Percentiles rank a stretch among this genome's conserved stretches.
Conservation (phyloP, 2,113 vertebrate species). For the Peromyscus polionotus region DNA sequence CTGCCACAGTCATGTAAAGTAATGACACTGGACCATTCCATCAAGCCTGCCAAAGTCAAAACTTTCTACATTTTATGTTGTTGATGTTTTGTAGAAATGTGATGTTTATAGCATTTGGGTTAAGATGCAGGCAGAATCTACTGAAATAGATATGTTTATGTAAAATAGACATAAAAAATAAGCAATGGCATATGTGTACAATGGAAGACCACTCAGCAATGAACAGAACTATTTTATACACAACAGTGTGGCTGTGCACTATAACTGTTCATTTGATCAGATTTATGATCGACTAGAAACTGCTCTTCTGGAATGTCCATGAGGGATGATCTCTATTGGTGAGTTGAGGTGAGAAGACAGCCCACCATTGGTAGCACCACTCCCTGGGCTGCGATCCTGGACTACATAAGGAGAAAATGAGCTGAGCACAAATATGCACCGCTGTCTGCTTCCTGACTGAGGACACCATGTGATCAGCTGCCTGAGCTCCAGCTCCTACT, state of each 20-base stretch:
- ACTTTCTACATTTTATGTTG: background rate
- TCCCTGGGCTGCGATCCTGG: background rate
- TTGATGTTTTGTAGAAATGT: background rate
- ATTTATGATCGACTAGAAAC: too few relatives aligned
- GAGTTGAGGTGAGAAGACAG: background rate
- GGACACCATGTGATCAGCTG: background rate
- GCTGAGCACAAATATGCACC: too few relatives aligned
- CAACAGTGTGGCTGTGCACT: too few relatives aligned
- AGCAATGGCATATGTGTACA: background rate
- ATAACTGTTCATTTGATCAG: background rate
- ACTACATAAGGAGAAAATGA: background rate
- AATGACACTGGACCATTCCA: background rate
- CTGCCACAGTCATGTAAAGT: background rate
- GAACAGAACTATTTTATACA: background rate
- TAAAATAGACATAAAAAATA: background rate
- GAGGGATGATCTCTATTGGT: background rate
- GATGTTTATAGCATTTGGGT: background rate
- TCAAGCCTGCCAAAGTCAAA: background rate
- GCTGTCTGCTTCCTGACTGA: background rate
- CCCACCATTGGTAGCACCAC: too few relatives aligned
- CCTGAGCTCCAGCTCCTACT: background rate
- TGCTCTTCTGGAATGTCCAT: background rate
- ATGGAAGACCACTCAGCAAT: background rate
- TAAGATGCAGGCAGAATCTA: constrained; percentile 11
- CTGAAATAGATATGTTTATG: background rate